A percentile compares a stretch with the other conserved stretches of the same genome.
Evolutionary conservation across 2,113 vertebrate species (phyloP).

Genomic region (Bothrops jararaca): DNA sequence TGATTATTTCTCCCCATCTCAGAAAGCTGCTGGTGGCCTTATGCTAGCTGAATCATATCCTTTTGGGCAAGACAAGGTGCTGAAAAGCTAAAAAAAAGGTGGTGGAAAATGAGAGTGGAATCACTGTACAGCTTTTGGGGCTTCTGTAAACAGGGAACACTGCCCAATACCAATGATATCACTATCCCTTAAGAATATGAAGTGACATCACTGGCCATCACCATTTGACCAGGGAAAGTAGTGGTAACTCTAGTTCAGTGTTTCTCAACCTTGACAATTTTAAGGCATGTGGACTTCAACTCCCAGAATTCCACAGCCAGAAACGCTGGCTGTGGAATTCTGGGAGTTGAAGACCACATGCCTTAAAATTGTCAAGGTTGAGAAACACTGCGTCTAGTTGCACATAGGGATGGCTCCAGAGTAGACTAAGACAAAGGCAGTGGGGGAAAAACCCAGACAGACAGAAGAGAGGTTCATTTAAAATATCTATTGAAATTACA

Average conservation of each 20-base stretch:
- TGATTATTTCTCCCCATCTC: background rate
- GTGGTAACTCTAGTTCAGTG: background rate
- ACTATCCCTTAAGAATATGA: background rate
- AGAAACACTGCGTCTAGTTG: too few species aligned
- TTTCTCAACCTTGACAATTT: too few species aligned
- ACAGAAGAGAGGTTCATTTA: constrained; percentile 61
- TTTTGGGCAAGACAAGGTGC: background rate
- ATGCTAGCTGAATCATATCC: background rate
- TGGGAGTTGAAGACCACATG: too few species aligned
- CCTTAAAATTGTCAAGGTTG: too few species aligned
- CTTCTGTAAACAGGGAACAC: background rate
- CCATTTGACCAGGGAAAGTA: background rate
- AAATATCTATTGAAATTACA: constrained; percentile 78
- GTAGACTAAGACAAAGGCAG: background rate
- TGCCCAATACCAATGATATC: background rate
- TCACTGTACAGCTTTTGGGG: background rate
- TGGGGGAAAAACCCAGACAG: background rate
- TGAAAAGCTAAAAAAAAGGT: background rate
- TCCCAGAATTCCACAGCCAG: too few species aligned
- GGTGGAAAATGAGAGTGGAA: background rate
- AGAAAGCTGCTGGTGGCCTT: background rate
- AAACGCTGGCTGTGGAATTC: too few species aligned
- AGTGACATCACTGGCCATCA: background rate
- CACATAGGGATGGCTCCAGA: background rate
- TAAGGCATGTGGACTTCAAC: too few species aligned